Conservation (phyloP, 1,140 invertebrate genomes). For the Oryctes rhinoceros region DNA sequence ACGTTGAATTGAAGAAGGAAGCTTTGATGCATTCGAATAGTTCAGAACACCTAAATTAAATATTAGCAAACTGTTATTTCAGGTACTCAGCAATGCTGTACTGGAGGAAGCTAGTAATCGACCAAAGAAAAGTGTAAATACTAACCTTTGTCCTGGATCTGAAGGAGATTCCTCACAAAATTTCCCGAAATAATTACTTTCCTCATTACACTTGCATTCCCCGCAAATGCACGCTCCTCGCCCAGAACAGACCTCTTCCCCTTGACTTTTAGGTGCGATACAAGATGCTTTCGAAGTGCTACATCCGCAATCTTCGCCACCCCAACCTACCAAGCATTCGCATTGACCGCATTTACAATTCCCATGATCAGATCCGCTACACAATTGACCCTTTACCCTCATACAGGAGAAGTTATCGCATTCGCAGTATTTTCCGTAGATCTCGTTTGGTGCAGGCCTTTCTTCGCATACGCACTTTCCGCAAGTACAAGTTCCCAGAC, state of each 20-base stretch:
- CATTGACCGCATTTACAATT: constrained; percentile 24
- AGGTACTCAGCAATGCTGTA: too few species aligned
- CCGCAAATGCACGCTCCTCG: constrained; percentile 21
- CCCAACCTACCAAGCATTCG: constrained; percentile 23
- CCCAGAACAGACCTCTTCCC: neutral
- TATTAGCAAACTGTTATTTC: neutral
- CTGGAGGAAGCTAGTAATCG: neutral
- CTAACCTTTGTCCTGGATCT: constrained; percentile 53
- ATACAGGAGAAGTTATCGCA: constrained; percentile 96
- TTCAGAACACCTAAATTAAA: neutral
- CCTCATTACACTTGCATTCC: constrained; percentile 15
- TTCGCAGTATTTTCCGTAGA: constrained; percentile 83
- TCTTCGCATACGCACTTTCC: constrained; percentile 80
- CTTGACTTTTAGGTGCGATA: neutral
- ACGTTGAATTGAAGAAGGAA: constrained; percentile 59
- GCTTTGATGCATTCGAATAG: constrained; percentile 2
- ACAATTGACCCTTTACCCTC: constrained; percentile 59
- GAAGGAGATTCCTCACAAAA: constrained; percentile 92
- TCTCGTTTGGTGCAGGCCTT: constrained; percentile 66
- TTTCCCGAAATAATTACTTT: constrained; percentile 76
- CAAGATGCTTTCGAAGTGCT: neutral
- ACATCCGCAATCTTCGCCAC: constrained; percentile 35
- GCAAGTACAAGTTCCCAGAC: constrained; percentile 79
- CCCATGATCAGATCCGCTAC: constrained; percentile 16
- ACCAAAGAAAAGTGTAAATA: neutral